Percentiles rank a stretch among this genome's conserved stretches.
These are phyloP conservation scores for Heliconius charithonia DNA, from an alignment of 2,888 invertebrate species.

Conservation along the genomic window DNA sequence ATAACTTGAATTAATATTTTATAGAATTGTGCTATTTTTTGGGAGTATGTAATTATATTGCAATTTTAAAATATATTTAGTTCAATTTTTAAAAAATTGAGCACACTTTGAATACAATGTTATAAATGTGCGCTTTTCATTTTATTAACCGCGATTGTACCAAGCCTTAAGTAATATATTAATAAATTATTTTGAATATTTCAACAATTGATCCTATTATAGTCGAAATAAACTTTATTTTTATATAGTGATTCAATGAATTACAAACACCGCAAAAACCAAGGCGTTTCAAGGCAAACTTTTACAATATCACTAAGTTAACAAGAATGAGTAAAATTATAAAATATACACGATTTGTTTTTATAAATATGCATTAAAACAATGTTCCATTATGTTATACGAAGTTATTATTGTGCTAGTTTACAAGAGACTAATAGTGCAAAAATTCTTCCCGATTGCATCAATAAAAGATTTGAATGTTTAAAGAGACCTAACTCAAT, in stretches of 20 bases:
- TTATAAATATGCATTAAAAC: conserved; percentile 10
- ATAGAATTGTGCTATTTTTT: neutral
- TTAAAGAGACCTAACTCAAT: neutral
- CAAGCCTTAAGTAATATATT: conserved; percentile 13
- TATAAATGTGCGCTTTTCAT: neutral
- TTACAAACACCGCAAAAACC: neutral
- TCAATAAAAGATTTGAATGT: neutral
- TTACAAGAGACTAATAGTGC: conserved; percentile 14
- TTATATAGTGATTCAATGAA: neutral
- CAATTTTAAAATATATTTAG: neutral
- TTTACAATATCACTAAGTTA: conserved; percentile 17
- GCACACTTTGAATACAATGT: neutral
- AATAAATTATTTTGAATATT: conserved; percentile 14
- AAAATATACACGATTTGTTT: conserved; percentile 5
- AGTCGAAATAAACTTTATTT: neutral
- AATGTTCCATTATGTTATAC: conserved; percentile 14
- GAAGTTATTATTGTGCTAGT: conserved; percentile 9
- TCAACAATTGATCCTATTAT: conserved; percentile 15
- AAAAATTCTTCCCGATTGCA: conserved; percentile 6
- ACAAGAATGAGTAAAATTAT: conserved; percentile 15
- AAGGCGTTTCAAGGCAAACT: conserved; percentile 12
- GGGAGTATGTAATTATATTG: neutral
- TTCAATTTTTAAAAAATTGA: neutral
- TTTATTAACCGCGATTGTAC: neutral
- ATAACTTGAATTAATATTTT: too few relatives aligned